Conservation (phyloP, 2,888 invertebrate genomes). For the Drosophila nr. medialis region DNA sequence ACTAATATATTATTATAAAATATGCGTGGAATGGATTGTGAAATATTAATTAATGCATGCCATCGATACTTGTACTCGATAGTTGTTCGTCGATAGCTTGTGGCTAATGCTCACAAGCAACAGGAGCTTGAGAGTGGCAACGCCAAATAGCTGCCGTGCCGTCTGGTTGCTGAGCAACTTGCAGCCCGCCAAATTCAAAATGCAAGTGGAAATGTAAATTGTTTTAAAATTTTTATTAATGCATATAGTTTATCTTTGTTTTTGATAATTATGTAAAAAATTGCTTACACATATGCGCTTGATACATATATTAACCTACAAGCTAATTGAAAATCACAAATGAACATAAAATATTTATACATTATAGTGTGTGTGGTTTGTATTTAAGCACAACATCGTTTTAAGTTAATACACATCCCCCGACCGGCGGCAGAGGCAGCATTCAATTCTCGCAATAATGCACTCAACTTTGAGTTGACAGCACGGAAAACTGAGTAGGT, state of each 20-base stretch:
- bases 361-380: conserved; percentile 65
- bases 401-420: conserved; percentile 75
- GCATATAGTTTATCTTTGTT: conserved; percentile 76
- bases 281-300: conserved; percentile 71
- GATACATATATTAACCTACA: conserved; percentile 76
- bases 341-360: conserved; percentile 81
- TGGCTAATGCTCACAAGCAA: conserved; percentile 15
- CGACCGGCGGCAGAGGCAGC: conserved; percentile 33
- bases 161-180: background rate
- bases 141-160: background rate
- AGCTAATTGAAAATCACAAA: conserved; percentile 77
- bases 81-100: conserved; percentile 11
- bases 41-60: background rate
- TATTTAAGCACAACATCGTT: conserved; percentile 73
- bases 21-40: background rate
- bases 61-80: conserved; percentile 30
- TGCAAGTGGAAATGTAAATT: conserved; percentile 12
- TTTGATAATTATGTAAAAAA: conserved; percentile 77
- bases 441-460: conserved; percentile 65
- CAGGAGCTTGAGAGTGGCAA: conserved; percentile 19
- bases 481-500: conserved; percentile 68
- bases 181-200: conserved; percentile 4
- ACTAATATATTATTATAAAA: background rate
- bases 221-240: conserved; percentile 67
- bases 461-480: conserved; percentile 78